phyloP scores from a whole-genome alignment of 2,888 invertebrate genomes.

The Conchocele bisecta region DNA sequence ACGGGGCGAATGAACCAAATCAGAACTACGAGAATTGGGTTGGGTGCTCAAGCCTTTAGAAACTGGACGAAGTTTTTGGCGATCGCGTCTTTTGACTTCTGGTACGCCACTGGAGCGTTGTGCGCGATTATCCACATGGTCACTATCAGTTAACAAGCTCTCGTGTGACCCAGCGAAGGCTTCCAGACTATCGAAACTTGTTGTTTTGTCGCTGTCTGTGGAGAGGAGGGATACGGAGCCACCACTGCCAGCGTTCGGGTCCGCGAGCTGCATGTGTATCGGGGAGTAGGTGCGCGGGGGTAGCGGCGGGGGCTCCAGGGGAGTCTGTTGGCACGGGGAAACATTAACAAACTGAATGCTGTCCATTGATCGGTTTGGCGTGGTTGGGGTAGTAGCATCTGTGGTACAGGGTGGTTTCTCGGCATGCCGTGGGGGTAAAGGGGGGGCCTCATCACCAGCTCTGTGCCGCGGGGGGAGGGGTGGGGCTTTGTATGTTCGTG shows the following conservation, averaged over 20 bases:
- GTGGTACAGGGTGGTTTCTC: slow-evolving; percentile 58
- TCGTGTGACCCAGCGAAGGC: slow-evolving; percentile 75
- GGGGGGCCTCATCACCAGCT: slow-evolving; percentile 70
- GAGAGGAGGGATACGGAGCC: slow-evolving; percentile 50
- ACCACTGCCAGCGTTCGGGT: slow-evolving; percentile 51
- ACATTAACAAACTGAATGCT: slow-evolving; percentile 43
- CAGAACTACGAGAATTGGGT: not conserved
- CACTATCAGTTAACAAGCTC: slow-evolving; percentile 58
- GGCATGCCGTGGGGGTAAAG: slow-evolving; percentile 69
- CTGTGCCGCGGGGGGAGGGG: slow-evolving; percentile 72
- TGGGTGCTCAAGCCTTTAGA: slow-evolving; percentile 29
- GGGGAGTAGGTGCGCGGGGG: slow-evolving; percentile 79
- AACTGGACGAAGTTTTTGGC: slow-evolving; percentile 51
- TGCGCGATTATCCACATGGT: slow-evolving; percentile 18
- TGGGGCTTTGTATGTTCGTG: slow-evolving; percentile 76
- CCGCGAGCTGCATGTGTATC: slow-evolving; percentile 61
- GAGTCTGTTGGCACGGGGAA: too few relatives aligned
- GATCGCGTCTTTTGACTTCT: slow-evolving; percentile 52
- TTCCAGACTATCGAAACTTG: slow-evolving; percentile 76
- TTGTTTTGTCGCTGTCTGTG: slow-evolving; percentile 65
- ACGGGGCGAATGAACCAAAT: not conserved
- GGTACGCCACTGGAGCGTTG: slow-evolving; percentile 35
- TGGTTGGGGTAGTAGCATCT: slow-evolving; percentile 44
- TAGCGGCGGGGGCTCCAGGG: slow-evolving; percentile 71
- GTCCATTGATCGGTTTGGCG: slow-evolving; percentile 45